Conservation (phyloP, 2,797 vertebrate species). For the Melanotaenia pygmaea region DNA sequence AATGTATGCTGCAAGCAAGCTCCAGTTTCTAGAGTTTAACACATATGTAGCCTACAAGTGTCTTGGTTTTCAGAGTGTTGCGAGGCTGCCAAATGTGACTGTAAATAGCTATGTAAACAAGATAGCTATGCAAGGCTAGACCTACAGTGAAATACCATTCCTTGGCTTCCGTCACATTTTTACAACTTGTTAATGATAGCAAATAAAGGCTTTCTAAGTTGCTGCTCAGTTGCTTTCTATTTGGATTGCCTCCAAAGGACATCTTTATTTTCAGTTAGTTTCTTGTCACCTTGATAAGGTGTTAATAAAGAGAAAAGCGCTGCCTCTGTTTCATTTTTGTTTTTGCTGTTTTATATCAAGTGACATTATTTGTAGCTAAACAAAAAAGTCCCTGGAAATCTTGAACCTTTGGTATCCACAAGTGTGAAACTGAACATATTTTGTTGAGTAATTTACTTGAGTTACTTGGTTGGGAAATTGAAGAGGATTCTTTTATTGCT, state of each 20-base stretch:
- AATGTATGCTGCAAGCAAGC: constrained; percentile 71
- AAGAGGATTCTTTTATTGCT: constrained; percentile 71
- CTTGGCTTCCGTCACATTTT: constrained; percentile 70
- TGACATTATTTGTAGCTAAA: constrained; percentile 14
- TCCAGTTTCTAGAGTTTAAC: constrained; percentile 74
- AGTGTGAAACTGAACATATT: constrained; percentile 56
- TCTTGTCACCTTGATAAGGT: constrained; percentile 49
- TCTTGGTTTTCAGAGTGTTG: constrained; percentile 75
- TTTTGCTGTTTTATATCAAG: background rate
- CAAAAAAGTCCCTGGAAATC: constrained; percentile 31
- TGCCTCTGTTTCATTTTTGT: background rate
- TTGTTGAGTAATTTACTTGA: constrained; percentile 66
- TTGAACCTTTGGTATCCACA: constrained; percentile 43
- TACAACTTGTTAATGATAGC: constrained; percentile 77
- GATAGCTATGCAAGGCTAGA: constrained; percentile 73
- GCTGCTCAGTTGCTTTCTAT: constrained; percentile 72
- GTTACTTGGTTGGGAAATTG: constrained; percentile 68
- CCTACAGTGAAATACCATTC: constrained; percentile 77
- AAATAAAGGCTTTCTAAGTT: constrained; percentile 73
- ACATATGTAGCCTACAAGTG: constrained; percentile 78
- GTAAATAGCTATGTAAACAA: constrained; percentile 83
- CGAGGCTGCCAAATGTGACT: constrained; percentile 77
- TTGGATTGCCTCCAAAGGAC: constrained; percentile 63
- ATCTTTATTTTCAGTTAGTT: constrained; percentile 59
- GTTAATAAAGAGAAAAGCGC: constrained; percentile 13